Percentiles rank a stretch among this genome's conserved stretches.
Conservation (phyloP, 2,888 invertebrate genomes). For the Apamea crenata region DNA sequence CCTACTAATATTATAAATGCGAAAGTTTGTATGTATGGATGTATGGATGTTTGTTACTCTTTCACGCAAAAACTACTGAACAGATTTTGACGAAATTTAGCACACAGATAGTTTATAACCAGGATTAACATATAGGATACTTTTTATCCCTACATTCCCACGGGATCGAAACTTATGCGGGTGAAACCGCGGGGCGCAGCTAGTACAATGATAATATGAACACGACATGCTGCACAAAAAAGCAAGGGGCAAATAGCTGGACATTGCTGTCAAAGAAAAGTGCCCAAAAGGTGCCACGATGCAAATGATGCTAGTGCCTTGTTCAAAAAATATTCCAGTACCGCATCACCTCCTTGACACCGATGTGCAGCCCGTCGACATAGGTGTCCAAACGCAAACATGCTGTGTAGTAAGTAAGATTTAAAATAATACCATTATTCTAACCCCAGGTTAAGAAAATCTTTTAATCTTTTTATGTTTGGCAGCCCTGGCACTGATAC, state of each 20-base stretch:
- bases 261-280: neutral
- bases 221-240: neutral
- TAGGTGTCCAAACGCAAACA: neutral
- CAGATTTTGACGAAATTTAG: too few species aligned
- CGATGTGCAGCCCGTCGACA: neutral
- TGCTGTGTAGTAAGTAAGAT: neutral
- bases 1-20: too few species aligned
- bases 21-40: too few species aligned
- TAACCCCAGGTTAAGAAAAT: neutral
- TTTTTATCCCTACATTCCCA: too few species aligned
- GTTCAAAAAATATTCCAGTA: neutral
- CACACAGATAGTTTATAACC: too few species aligned
- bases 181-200: too few species aligned
- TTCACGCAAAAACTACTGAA: too few species aligned
- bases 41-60: too few species aligned
- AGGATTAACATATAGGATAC: too few species aligned
- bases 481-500: slow-evolving; percentile 27
- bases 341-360: neutral
- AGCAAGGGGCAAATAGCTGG: neutral
- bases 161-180: too few species aligned
- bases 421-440: neutral
- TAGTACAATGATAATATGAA: neutral
- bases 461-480: neutral
- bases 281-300: neutral
- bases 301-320: neutral